Percentiles rank a stretch among this genome's conserved stretches.
Conservation (phyloP, 2,888 invertebrate genomes). For the Drosophila borealis region DNA sequence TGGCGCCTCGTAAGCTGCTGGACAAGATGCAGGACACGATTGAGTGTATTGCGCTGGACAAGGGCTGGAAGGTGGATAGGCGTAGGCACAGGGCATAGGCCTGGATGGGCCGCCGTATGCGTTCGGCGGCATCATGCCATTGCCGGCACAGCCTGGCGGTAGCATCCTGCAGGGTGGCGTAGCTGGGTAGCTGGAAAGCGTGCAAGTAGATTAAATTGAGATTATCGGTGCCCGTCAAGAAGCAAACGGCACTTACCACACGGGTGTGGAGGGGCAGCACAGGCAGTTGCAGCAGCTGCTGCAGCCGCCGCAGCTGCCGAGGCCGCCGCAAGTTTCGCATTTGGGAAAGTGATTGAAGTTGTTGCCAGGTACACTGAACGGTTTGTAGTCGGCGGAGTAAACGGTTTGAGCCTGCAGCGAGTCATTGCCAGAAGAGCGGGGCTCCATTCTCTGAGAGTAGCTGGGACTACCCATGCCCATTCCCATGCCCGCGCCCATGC, state of each 20-base stretch:
- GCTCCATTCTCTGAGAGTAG: neutral
- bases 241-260: neutral
- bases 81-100: neutral
- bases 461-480: no score
- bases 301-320: neutral
- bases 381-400: slow-evolving; percentile 46
- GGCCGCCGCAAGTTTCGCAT: neutral
- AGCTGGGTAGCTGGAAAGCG: neutral
- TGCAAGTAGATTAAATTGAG: no score
- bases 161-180: slow-evolving; percentile 3
- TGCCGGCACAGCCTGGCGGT: neutral
- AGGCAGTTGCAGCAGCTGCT: neutral
- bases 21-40: neutral
- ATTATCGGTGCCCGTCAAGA: no score
- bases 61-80: neutral
- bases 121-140: neutral
- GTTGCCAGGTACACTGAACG: slow-evolving; percentile 30
- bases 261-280: neutral
- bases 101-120: neutral
- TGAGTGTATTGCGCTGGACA: neutral
- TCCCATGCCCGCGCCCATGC: neutral
- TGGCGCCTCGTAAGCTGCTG: slow-evolving; percentile 13
- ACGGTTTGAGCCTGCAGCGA: slow-evolving; percentile 47
- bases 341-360: slow-evolving; percentile 32
- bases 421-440: slow-evolving; percentile 6